Evolutionary conservation across 2,888 invertebrate species (phyloP).

Genomic region (Eristalis pertinax): DNA sequence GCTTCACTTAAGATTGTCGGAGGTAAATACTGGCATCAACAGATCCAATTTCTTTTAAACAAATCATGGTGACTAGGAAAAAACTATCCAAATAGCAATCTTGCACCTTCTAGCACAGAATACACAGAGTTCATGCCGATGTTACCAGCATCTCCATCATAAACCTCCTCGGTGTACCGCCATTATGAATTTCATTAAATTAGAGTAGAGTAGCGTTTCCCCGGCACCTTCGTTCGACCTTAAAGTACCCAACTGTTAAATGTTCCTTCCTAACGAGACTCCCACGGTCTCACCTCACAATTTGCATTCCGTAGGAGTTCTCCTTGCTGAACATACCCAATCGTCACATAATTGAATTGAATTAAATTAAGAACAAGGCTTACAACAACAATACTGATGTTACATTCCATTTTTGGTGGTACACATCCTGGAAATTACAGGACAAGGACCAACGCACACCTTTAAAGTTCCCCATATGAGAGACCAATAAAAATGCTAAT

Average conservation of each 20-base stretch:
- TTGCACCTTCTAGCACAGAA: background rate
- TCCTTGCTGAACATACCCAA: constrained; percentile 30
- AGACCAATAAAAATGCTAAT: constrained; percentile 70
- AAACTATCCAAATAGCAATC: background rate
- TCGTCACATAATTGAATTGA: constrained; percentile 68
- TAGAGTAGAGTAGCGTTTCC: background rate
- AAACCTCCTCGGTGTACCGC: background rate
- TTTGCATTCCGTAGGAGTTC: background rate
- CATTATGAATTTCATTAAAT: background rate
- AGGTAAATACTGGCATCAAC: too few species aligned
- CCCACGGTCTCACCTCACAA: background rate
- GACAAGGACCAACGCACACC: constrained; percentile 23
- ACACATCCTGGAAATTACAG: constrained; percentile 48
- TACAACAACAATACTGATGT: constrained; percentile 51
- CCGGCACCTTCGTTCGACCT: background rate
- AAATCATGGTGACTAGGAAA: background rate
- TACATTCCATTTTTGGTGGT: constrained; percentile 39
- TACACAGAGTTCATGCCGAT: background rate
- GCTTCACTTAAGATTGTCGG: too few species aligned
- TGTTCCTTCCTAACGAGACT: background rate
- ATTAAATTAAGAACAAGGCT: constrained; percentile 55
- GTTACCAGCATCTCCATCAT: background rate
- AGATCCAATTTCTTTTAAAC: background rate
- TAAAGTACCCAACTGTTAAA: background rate
- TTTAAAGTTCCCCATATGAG: constrained; percentile 18